Conservation (phyloP, 2,888 invertebrate genomes). For the Adelognathus sp. region DNA sequence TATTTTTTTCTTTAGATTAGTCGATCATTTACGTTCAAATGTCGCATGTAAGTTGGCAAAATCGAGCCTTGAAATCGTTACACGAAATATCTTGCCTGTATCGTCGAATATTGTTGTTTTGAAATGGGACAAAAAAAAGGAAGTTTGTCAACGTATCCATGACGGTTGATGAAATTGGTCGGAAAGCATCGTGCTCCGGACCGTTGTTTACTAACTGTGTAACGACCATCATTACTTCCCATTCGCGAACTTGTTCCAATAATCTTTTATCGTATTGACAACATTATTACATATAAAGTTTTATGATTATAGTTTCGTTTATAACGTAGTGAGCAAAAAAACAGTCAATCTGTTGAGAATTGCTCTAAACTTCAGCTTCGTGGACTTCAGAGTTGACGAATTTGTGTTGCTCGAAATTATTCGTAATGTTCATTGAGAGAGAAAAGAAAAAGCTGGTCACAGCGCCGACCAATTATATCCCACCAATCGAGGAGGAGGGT, state of each 20-base stretch:
- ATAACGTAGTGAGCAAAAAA: constrained; percentile 18
- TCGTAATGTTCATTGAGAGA: neutral
- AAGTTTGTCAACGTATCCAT: constrained; percentile 38
- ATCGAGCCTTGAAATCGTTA: constrained; percentile 14
- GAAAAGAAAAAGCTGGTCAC: constrained; percentile 6
- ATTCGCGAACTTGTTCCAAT: neutral
- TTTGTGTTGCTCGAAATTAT: constrained; percentile 1
- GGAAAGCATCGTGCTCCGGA: neutral
- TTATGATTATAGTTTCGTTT: constrained; percentile 33
- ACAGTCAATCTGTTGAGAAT: neutral
- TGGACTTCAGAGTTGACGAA: constrained; percentile 15
- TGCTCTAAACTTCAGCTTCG: constrained; percentile 7
- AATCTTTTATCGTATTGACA: constrained; percentile 13
- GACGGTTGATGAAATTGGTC: constrained; percentile 38
- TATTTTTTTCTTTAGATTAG: constrained; percentile 20
- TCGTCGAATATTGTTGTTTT: constrained; percentile 23
- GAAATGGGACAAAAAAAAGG: constrained; percentile 18
- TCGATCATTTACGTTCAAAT: constrained; percentile 18
- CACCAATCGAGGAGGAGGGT: neutral
- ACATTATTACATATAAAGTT: constrained; percentile 29
- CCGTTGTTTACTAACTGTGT: neutral
- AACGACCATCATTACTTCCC: neutral
- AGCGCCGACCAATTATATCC: constrained; percentile 33
- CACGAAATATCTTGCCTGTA: neutral
- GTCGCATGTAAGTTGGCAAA: constrained; percentile 34